These are phyloP conservation scores for Phymorhynchus buccinoides DNA, from an alignment of 1,140 invertebrate genomes.

Conservation along the genomic window DNA sequence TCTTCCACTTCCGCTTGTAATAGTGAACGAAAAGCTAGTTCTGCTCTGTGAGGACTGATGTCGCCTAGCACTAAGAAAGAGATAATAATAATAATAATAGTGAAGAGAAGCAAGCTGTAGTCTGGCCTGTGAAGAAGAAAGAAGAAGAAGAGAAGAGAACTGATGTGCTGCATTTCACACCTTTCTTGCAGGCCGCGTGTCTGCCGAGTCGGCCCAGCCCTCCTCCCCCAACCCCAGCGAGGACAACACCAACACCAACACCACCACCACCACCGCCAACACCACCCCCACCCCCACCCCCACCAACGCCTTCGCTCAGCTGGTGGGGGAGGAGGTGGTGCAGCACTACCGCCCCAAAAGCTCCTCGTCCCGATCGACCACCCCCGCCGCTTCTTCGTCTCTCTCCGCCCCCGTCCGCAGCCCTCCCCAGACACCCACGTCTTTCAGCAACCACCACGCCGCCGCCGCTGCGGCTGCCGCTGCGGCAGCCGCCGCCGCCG, in stretches of 20 bases:
- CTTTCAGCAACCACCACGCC: slow-evolving; percentile 70
- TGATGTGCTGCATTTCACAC: slow-evolving; percentile 67
- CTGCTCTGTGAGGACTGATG: too few relatives aligned
- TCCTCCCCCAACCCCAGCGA: slow-evolving; percentile 8
- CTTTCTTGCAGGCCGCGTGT: slow-evolving; percentile 63
- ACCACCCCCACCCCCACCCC: slow-evolving; percentile 14
- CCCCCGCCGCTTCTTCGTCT: slow-evolving; percentile 37
- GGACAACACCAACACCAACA: background rate
- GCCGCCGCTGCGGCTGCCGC: slow-evolving; percentile 66
- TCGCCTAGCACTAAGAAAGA: too few relatives aligned
- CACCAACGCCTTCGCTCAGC: slow-evolving; percentile 35
- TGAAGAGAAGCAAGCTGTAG: too few relatives aligned
- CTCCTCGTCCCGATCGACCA: slow-evolving; percentile 24
- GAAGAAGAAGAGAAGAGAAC: too few relatives aligned
- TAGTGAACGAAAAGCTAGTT: too few relatives aligned
- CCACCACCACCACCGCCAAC: background rate
- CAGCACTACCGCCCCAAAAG: slow-evolving; percentile 25
- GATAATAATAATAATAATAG: too few relatives aligned
- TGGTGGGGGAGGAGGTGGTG: slow-evolving; percentile 33
- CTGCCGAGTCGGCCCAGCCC: slow-evolving; percentile 35
- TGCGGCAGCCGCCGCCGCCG: slow-evolving; percentile 18
- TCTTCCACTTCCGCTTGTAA: too few relatives aligned
- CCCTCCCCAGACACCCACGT: slow-evolving; percentile 70
- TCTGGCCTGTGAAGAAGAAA: background rate
- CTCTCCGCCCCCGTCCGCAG: slow-evolving; percentile 66